Base-by-base conservation (phyloP, 2,797 vertebrate genomes). In the Meda fulgida region DNA sequence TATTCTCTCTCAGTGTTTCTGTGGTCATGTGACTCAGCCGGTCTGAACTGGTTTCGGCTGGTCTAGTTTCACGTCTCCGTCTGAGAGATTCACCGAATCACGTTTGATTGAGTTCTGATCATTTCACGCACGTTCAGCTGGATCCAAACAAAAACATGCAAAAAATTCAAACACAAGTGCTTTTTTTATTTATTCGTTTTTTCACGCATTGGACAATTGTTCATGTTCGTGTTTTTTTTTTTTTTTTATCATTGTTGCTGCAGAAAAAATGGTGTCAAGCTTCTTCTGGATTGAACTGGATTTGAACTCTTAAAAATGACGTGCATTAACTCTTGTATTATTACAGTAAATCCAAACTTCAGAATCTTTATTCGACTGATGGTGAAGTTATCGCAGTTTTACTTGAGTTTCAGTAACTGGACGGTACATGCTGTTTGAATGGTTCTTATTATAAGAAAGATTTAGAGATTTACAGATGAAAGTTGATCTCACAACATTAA, bases 251-350 rank as follows among this genome's bases (percentile, higher is more conserved):
- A 1, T 31, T 4, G 7, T 48, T 53, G 19, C 21, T 5, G 29
- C 26, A 75, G 70, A 2, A 19, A 48, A 72, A 48, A 73, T 3
- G 1, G 16, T 31, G 2, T 13, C 18, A 51, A 53, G 18, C 46
- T 75, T 53, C 18, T 19, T 75, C 72, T 34, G 72, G 46, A 53
- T 13, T 53, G 29, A 75, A 75, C 72, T 53, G 29, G 46, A 73
- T 73, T 73, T 73, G 16, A 73, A 75, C 29, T 31, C 29, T 75
- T 53, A 53, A 19, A 69, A 72, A 46, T 26, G 0, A 72, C 14
- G n/a, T 72, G 58, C 14, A 60, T 48, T 43, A 10, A 34, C 18
- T 34, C 7, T 53, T 53, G 16, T 46, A 53, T 53, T 21, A 55
- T 0, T 26, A 19, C 69, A n/a, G 66, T 70, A 5, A 71, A 19